Evolutionary conservation across 1,140 invertebrate genomes (phyloP).

Genomic region (Oryzaephilus surinamensis): DNA sequence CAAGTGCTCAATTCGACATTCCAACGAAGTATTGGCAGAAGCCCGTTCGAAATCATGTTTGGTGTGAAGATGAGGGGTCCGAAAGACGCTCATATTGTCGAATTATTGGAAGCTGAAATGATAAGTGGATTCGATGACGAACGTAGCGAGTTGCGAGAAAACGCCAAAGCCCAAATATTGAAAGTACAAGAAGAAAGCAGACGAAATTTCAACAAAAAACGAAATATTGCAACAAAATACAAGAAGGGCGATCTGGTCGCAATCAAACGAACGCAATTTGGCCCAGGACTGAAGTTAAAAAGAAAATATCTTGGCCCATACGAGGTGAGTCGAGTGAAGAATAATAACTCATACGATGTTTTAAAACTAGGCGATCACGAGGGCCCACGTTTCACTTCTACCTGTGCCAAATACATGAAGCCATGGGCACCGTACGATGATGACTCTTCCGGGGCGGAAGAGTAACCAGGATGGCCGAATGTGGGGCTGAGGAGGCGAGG

Average conservation of each 20-base stretch:
- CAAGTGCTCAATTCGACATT: slow-evolving; percentile 27
- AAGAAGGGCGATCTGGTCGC: no score
- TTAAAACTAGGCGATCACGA: slow-evolving; percentile 17
- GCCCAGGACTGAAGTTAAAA: no score
- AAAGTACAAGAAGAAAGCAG: slow-evolving; percentile 32
- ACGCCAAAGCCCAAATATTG: slow-evolving; percentile 23
- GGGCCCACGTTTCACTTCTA: no score
- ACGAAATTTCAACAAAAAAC: slow-evolving; percentile 18
- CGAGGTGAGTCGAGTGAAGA: no score
- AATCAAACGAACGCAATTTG: no score
- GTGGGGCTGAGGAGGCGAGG: no score
- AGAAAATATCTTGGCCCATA: no score
- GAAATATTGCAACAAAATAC: no score
- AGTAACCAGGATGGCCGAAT: no score
- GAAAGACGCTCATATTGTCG: slow-evolving; percentile 7
- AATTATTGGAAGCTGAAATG: slow-evolving; percentile 12
- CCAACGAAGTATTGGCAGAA: slow-evolving; percentile 20
- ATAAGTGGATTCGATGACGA: slow-evolving; percentile 8
- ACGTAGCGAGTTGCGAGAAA: slow-evolving; percentile 1
- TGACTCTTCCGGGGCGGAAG: no score
- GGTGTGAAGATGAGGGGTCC: slow-evolving; percentile 8
- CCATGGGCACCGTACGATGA: no score
- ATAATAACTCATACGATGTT: slow-evolving; percentile 27
- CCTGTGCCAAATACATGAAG: no score
- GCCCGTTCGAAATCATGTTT: slow-evolving; percentile 13